Evolutionary conservation across 2,113 vertebrate species (phyloP).

Genomic region (Dryoscopus gambensis): DNA sequence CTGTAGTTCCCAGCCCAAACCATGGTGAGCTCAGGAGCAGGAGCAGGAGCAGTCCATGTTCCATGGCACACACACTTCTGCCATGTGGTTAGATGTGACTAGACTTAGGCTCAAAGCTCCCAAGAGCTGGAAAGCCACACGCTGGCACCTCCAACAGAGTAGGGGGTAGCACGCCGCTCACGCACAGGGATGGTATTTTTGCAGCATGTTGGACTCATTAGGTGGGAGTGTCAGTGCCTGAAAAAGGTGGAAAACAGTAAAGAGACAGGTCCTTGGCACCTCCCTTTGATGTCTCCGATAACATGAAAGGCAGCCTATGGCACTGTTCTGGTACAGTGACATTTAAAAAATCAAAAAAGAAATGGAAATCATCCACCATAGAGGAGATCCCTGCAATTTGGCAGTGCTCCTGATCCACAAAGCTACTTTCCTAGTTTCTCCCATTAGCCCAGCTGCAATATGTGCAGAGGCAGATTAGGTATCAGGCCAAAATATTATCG

Average conservation of each 20-base stretch:
- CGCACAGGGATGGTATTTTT: background rate
- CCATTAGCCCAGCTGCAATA: background rate
- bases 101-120: background rate
- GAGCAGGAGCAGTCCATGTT: background rate
- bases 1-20: background rate
- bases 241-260: background rate
- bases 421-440: background rate
- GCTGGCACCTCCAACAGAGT: accelerated
- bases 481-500: background rate
- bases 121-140: background rate
- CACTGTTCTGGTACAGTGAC: background rate
- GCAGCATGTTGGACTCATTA: background rate
- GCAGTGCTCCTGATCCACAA: background rate
- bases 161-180: accelerated
- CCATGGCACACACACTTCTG: background rate
- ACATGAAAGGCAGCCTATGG: background rate
- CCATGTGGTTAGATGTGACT: background rate
- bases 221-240: background rate
- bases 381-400: slow-evolving; percentile 9
- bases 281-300: background rate
- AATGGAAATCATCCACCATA: background rate
- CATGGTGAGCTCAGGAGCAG: background rate
- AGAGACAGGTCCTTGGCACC: background rate
- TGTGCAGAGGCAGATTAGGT: slow-evolving; percentile 1
- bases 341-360: background rate